phyloP scores from a whole-genome alignment of 2,888 invertebrate species.

The Synergus umbraculus region DNA sequence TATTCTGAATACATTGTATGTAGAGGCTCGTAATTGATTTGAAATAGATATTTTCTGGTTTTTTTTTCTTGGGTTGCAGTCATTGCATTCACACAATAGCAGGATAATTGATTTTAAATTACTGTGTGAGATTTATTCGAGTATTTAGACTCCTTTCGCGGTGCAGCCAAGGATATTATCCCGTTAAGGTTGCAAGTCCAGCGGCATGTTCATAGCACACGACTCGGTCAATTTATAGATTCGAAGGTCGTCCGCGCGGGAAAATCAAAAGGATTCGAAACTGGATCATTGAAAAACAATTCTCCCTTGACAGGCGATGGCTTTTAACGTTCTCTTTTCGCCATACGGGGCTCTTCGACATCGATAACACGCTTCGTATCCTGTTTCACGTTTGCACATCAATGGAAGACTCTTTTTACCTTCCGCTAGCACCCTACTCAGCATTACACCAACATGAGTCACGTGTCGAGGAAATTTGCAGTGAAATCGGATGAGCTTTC shows the following conservation, averaged over 20 bases:
- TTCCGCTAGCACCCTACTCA: not conserved
- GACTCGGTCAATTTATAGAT: conserved; percentile 47
- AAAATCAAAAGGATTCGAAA: conserved; percentile 61
- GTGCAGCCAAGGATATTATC: conserved; percentile 56
- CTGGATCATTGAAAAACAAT: conserved; percentile 51
- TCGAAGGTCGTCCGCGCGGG: conserved; percentile 48
- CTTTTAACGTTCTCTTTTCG: conserved; percentile 37
- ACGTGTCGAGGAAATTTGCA: not conserved
- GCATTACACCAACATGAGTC: not conserved
- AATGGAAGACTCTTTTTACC: not conserved
- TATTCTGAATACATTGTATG: conserved; percentile 11
- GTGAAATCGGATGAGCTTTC: no score
- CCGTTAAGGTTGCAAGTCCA: conserved; percentile 49
- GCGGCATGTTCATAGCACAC: conserved; percentile 23
- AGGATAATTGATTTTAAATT: conserved; percentile 53
- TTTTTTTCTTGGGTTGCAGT: not conserved
- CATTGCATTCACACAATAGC: conserved; percentile 24
- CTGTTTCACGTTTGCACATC: conserved; percentile 3
- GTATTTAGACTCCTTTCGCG: conserved; percentile 51
- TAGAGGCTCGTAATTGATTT: conserved; percentile 28
- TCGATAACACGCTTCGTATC: conserved; percentile 6
- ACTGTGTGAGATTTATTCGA: conserved; percentile 49
- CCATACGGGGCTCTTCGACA: conserved; percentile 3
- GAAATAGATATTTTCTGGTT: conserved; percentile 34
- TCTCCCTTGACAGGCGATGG: conserved; percentile 26